Conservation (phyloP, 1,140 invertebrate species). For the Riptortus pedestris region DNA sequence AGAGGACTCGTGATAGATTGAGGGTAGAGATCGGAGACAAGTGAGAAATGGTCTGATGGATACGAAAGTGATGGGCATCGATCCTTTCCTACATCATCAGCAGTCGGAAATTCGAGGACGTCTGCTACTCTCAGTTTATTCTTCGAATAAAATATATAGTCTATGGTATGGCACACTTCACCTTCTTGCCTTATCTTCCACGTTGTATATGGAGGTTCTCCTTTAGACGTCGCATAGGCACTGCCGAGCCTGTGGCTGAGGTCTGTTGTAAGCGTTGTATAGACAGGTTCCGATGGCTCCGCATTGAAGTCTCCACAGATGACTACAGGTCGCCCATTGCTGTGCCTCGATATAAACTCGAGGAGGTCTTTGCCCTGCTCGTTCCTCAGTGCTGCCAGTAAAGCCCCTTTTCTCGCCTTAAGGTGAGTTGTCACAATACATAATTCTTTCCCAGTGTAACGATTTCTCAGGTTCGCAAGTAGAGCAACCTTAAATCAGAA, state of each 20-base stretch:
- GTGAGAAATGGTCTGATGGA: slow-evolving; percentile 70
- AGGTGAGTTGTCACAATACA: slow-evolving; percentile 64
- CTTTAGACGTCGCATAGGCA: slow-evolving; percentile 38
- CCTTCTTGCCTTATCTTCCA: slow-evolving; percentile 66
- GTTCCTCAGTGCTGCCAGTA: slow-evolving; percentile 56
- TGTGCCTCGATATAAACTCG: slow-evolving; percentile 45
- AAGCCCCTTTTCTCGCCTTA: slow-evolving; percentile 59
- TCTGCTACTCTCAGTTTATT: slow-evolving; percentile 46
- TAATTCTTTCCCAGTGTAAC: slow-evolving; percentile 47
- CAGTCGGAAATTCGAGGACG: slow-evolving; percentile 52
- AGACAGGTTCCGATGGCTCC: slow-evolving; percentile 60
- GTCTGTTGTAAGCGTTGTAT: slow-evolving; percentile 45
- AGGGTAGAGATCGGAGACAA: slow-evolving; percentile 53
- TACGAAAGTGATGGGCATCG: slow-evolving; percentile 57
- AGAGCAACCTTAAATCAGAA: slow-evolving; percentile 47
- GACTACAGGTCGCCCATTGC: slow-evolving; percentile 46
- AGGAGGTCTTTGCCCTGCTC: slow-evolving; percentile 65
- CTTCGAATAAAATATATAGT: slow-evolving; percentile 64
- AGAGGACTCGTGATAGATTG: slow-evolving; percentile 2
- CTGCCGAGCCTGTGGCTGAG: slow-evolving; percentile 36
- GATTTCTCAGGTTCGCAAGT: slow-evolving; percentile 44
- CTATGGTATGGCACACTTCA: slow-evolving; percentile 63
- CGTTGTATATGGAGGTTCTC: slow-evolving; percentile 61
- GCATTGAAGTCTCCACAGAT: slow-evolving; percentile 73
- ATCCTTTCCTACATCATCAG: slow-evolving; percentile 53